Evolutionary conservation across 1,140 invertebrate species (phyloP), one percentile per base, ranked within the genome.

Genomic region (Monomorium pharaonis): DNA sequence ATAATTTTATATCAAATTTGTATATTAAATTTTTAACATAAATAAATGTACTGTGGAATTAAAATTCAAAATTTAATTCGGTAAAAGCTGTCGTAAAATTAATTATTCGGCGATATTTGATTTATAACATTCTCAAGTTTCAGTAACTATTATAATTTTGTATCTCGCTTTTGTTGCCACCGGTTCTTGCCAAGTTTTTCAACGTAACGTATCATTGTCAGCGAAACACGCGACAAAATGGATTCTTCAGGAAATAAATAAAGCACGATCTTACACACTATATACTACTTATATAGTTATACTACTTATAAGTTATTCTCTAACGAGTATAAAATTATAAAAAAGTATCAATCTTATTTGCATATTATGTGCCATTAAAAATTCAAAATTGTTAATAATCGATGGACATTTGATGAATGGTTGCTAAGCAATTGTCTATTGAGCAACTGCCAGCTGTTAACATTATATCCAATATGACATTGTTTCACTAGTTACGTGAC

Each of bases 141-240:
- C 67, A 83, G 47, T 16, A 51, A 81, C 63, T 44, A 81, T 83
- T 72, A 83, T 83, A 83, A 72, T 58, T 37, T 58, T 70, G 33
- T 58, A n/a, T 3, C 12, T 70, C 24, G 37, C 12, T 47, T 60
- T 74, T 74, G 67, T 74, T 72, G 51, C 78, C 78, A 83, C n/a
- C 9, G 42, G 60, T 16, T 9, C 7, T 62, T 74, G 78, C 78
- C 78, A 83, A 83, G 51, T 72, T 72, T 58, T 72, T 58, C 51
- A 72, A 72, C 4, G 16, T 74, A n/a, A 72, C 16, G 5, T 24
- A 16, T 78, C n/a, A 33, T 65, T 65, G 44, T 63, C 60, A 49
- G 27, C 0, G 24, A 16, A 2, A 62, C 42, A 65, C 33, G 37
- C 30, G 24, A 58, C 7, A 74, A 14, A 58, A 47, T 60, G 7